A percentile compares a stretch with the other conserved stretches of the same genome.
phyloP scores from a whole-genome alignment of 1,140 invertebrate genomes.

The Atta cephalotes region DNA sequence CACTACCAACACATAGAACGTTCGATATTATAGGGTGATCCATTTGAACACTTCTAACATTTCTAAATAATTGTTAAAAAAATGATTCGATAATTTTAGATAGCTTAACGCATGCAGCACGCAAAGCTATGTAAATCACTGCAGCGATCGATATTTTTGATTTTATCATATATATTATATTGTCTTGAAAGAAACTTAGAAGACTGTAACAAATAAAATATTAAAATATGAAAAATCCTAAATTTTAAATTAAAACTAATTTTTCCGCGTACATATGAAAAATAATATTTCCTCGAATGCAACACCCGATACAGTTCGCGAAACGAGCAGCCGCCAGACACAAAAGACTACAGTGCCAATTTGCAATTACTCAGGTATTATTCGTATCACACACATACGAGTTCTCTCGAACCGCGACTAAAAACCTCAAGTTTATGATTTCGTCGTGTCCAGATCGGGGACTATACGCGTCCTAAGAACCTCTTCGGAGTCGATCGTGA shows the following conservation, averaged over 20 bases:
- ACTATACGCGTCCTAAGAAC: conserved; percentile 12
- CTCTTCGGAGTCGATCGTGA: conserved; percentile 43
- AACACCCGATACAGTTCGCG: conserved; percentile 9
- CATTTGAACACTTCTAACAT: conserved; percentile 29
- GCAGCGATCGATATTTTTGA: not conserved
- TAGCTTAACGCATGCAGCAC: not conserved
- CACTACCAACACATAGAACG: conserved; percentile 53
- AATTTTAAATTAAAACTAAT: not conserved
- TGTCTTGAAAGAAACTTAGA: not conserved
- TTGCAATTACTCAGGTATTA: conserved; percentile 83
- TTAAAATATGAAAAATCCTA: not conserved
- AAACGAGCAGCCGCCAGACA: conserved; percentile 44
- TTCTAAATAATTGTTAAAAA: not conserved
- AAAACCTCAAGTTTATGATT: conserved; percentile 75
- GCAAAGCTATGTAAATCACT: not conserved
- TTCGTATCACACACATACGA: conserved; percentile 69
- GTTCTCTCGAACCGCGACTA: conserved; percentile 51
- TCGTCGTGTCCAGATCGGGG: conserved; percentile 67
- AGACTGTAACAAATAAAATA: not conserved
- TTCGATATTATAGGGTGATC: conserved; percentile 41
- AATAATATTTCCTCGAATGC: not conserved
- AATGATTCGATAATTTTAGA: not conserved
- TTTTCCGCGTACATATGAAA: not conserved
- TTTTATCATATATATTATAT: not conserved
- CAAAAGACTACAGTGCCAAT: conserved; percentile 77